A percentile compares a stretch with the other conserved stretches of the same genome.
Evolutionary conservation across 2,888 invertebrate genomes (phyloP).

Genomic region (Tetragnatha montana): DNA sequence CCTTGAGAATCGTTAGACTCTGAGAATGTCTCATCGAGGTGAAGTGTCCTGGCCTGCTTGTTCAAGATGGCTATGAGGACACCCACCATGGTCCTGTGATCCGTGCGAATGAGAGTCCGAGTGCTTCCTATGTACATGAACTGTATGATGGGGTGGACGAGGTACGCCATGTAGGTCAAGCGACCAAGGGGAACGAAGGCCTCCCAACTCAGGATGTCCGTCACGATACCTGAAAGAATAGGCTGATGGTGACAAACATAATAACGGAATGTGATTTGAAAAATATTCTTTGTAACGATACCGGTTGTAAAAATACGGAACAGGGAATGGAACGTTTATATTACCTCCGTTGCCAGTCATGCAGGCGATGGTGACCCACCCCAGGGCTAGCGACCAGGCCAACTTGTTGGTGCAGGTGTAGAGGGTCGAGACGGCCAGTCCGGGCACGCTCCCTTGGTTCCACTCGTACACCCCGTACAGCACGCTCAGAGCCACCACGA

Average conservation of each 20-base stretch:
- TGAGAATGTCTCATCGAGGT: too few relatives aligned
- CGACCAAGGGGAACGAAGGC: slow-evolving; percentile 56
- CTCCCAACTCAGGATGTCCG: slow-evolving; percentile 44
- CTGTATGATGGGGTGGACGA: slow-evolving; percentile 58
- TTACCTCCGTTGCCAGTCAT: slow-evolving; percentile 62
- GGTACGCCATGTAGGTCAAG: slow-evolving; percentile 57
- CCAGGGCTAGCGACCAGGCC: slow-evolving; percentile 55
- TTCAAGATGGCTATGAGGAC: too few relatives aligned
- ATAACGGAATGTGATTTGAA: too few relatives aligned
- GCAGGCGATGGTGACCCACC: slow-evolving; percentile 60
- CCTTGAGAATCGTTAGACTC: too few relatives aligned
- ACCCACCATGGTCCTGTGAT: slow-evolving; percentile 50
- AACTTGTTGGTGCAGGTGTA: slow-evolving; percentile 62
- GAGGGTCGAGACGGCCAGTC: slow-evolving; percentile 44
- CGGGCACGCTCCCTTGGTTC: slow-evolving; percentile 63
- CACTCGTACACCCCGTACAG: slow-evolving; percentile 64
- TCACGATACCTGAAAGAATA: slow-evolving; percentile 38
- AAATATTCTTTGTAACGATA: too few relatives aligned
- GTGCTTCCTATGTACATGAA: slow-evolving; percentile 51
- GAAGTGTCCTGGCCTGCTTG: too few relatives aligned
- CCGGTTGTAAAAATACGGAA: too few relatives aligned
- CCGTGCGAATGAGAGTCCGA: slow-evolving; percentile 22
- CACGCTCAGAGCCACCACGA: slow-evolving; percentile 34
- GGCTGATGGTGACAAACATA: too few relatives aligned
- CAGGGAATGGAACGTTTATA: neutral